Conservation (phyloP, 2,797 vertebrate genomes). For the Psittacula echo region DNA sequence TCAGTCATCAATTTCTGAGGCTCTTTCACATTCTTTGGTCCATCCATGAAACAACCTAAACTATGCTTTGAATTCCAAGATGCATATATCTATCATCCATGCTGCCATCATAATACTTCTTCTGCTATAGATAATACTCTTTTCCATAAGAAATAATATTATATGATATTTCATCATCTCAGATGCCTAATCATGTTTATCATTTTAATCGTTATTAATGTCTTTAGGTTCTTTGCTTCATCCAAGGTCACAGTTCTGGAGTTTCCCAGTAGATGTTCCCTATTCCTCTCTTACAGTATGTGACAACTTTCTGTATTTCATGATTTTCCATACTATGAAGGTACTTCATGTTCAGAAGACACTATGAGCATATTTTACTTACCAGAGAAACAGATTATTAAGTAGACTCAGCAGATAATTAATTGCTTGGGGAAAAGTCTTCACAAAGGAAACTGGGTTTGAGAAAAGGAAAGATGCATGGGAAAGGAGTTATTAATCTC, state of each 20-base stretch:
- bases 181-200: background rate
- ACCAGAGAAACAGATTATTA: background rate
- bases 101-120: background rate
- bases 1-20: background rate
- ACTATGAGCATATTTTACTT: background rate
- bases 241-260: background rate
- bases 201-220: background rate
- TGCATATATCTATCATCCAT: rapidly evolving
- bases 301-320: background rate
- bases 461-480: background rate
- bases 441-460: background rate
- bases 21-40: background rate
- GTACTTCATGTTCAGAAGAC: background rate
- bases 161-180: background rate
- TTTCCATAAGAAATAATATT: background rate
- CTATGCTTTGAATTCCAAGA: background rate
- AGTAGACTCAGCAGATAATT: background rate
- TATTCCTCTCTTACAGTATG: background rate
- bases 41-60: background rate
- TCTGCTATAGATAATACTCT: background rate
- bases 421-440: background rate
- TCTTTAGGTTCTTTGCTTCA: background rate
- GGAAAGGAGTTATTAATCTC: background rate
- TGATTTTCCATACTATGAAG: background rate
- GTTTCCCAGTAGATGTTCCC: background rate